A percentile compares a stretch with the other conserved stretches of the same genome.
These are phyloP conservation scores for Holotrichia oblita DNA, from an alignment of 1,140 invertebrate species.

Conservation along the genomic window DNA sequence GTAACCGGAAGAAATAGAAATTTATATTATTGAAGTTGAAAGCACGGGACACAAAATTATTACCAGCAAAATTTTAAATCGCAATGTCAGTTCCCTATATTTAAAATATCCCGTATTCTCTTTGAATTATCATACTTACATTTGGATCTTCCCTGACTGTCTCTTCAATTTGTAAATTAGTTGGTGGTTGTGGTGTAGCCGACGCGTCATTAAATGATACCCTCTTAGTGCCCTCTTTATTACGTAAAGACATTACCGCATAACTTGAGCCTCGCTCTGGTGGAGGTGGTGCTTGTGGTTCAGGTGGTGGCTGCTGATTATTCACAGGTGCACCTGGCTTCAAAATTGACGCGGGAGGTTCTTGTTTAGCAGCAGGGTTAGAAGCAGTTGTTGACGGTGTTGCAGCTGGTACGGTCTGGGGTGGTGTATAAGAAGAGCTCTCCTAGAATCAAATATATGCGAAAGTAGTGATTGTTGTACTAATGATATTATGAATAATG, in stretches of 20 bases:
- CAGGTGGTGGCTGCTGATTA: slow-evolving; percentile 28
- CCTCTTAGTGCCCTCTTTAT: slow-evolving; percentile 63
- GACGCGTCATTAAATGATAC: slow-evolving; percentile 59
- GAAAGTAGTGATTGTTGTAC: too few relatives aligned
- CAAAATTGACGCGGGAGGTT: slow-evolving; percentile 57
- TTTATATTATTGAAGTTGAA: too few relatives aligned
- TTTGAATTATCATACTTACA: too few relatives aligned
- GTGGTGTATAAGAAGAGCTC: slow-evolving; percentile 47
- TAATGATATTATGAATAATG: too few relatives aligned
- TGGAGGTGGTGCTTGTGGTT: slow-evolving; percentile 70
- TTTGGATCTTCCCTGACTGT: slow-evolving; percentile 81
- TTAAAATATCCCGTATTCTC: too few relatives aligned
- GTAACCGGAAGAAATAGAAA: too few relatives aligned
- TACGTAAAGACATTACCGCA: slow-evolving; percentile 77
- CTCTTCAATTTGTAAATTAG: slow-evolving; percentile 62
- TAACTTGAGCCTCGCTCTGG: slow-evolving; percentile 84
- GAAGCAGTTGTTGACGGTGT: slow-evolving; percentile 42
- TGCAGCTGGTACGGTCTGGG: neutral
- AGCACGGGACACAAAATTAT: too few relatives aligned
- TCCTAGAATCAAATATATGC: slow-evolving; percentile 51
- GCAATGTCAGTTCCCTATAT: too few relatives aligned
- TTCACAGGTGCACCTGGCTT: slow-evolving; percentile 51
- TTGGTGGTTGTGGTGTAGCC: slow-evolving; percentile 57
- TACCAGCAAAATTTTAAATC: too few relatives aligned
- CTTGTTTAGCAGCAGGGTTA: slow-evolving; percentile 49